Conservation (phyloP, 2,797 vertebrate species). For the Anabas testudineus region DNA sequence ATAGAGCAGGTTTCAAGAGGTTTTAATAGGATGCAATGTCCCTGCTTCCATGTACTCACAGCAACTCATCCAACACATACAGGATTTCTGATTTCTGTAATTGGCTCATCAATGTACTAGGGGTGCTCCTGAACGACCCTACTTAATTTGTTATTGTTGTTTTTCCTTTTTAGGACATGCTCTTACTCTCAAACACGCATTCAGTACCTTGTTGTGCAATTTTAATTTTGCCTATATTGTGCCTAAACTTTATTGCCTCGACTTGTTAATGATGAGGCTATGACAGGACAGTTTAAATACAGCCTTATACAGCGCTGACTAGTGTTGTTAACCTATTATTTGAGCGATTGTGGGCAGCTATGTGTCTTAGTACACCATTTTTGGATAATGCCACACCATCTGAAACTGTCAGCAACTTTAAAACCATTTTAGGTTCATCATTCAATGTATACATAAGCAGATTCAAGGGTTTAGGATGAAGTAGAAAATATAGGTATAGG, state of each 20-base stretch:
- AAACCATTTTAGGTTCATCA: background rate
- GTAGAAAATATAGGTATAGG: background rate
- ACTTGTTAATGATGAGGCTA: background rate
- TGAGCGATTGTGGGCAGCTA: no score
- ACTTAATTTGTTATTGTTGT: rapidly evolving
- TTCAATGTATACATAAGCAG: background rate
- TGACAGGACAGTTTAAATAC: background rate
- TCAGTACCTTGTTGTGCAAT: background rate
- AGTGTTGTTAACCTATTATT: no score
- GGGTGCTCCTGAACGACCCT: background rate
- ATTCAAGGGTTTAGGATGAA: background rate
- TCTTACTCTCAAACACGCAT: background rate
- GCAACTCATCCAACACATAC: no score
- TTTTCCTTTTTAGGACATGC: background rate
- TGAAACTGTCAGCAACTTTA: no score
- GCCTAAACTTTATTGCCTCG: background rate
- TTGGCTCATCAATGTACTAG: no score
- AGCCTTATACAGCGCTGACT: no score
- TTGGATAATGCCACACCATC: no score
- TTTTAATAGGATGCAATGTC: no score
- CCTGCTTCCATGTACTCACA: no score
- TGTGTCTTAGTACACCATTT: no score
- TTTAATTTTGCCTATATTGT: background rate
- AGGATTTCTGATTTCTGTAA: no score
- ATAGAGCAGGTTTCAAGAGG: no score